Percentiles rank a stretch among this genome's conserved stretches.
These are phyloP conservation scores for Pseudorectes ferrugineus DNA, from an alignment of 2,113 vertebrate genomes.

Conservation along the genomic window DNA sequence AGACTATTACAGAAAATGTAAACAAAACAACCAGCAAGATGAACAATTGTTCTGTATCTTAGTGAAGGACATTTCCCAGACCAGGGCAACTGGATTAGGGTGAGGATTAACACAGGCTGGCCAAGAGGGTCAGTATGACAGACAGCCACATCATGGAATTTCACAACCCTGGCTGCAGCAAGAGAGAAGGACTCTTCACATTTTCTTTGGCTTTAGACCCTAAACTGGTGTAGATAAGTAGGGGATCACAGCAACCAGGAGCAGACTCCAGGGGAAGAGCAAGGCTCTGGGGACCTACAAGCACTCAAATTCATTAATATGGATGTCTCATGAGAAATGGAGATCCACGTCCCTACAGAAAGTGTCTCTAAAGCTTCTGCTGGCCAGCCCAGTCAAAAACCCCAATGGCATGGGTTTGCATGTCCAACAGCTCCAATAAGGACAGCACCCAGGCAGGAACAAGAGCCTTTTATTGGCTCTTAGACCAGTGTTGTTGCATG, in stretches of 20 bases:
- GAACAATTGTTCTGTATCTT: not conserved
- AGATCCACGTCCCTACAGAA: not conserved
- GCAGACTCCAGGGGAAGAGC: not conserved
- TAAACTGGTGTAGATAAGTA: not conserved
- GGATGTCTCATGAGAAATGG: accelerated
- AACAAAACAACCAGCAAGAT: not conserved
- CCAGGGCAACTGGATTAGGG: not conserved
- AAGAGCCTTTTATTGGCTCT: not conserved
- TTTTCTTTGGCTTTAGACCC: not conserved
- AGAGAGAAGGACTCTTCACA: not conserved
- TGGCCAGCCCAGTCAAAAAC: not conserved
- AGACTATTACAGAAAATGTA: not conserved
- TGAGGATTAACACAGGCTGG: not conserved
- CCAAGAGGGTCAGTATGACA: not conserved
- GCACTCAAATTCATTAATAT: not conserved
- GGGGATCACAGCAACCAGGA: not conserved
- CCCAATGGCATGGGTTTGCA: not conserved
- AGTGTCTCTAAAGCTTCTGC: not conserved
- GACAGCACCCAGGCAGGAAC: not conserved
- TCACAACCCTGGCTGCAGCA: not conserved
- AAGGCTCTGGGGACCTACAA: not conserved
- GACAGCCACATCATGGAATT: not conserved
- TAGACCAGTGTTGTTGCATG: not conserved
- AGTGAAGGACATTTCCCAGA: not conserved
- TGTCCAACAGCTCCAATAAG: not conserved